These are phyloP conservation scores for Gobius niger DNA, from an alignment of 2,113 vertebrate genomes.

Conservation along the genomic window DNA sequence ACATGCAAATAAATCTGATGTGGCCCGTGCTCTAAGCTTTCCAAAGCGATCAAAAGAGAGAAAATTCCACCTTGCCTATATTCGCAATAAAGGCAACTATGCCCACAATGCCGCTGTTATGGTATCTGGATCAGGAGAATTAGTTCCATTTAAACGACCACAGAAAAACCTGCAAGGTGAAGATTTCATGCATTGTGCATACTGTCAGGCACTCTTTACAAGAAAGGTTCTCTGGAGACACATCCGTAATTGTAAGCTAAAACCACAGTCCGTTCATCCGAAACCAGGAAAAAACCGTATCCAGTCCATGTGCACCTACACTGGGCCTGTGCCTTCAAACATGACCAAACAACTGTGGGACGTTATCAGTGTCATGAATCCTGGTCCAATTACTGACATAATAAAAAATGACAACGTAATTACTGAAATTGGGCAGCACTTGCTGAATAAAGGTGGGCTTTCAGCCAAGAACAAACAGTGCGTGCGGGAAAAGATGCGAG, in stretches of 20 bases:
- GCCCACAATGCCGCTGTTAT: not conserved
- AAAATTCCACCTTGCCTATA: not conserved
- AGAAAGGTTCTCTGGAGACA: not conserved
- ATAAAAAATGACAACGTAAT: not conserved
- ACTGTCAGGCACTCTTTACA: not conserved
- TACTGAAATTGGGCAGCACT: not conserved
- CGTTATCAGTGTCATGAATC: not conserved
- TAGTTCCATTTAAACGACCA: not conserved
- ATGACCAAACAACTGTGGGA: not conserved
- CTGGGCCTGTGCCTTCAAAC: not conserved
- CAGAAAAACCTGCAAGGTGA: not conserved
- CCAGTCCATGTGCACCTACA: not conserved
- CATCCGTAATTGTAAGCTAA: not conserved
- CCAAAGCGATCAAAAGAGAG: not conserved
- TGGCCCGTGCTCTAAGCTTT: not conserved
- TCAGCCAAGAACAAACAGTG: not conserved
- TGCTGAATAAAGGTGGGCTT: not conserved
- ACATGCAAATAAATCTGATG: not conserved
- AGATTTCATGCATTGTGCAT: not conserved
- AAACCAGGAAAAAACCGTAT: not conserved
- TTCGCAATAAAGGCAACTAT: not conserved
- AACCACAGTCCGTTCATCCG: not conserved
- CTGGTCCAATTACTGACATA: too few species aligned
- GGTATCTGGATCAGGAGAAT: not conserved
- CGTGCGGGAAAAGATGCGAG: not conserved